Percentiles rank a stretch among this genome's conserved stretches.
These are phyloP conservation scores for Hippocampus abdominalis DNA, from an alignment of 2,113 vertebrate species.

Conservation along the genomic window DNA sequence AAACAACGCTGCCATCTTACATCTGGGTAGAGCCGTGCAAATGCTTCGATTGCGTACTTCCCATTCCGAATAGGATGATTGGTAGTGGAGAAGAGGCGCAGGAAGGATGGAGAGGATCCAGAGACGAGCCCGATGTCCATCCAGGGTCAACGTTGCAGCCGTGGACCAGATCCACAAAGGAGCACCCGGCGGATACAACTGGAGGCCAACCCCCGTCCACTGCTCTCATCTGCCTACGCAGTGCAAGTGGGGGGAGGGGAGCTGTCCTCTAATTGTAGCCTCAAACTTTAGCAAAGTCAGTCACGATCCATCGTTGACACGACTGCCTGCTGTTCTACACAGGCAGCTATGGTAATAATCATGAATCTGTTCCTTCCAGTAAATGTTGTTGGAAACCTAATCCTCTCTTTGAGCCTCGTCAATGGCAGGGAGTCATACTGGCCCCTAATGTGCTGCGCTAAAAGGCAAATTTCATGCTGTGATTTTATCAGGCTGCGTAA, in stretches of 20 bases:
- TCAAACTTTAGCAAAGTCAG: slow-evolving; percentile 30
- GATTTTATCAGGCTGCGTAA: slow-evolving; percentile 61
- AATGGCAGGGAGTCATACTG: slow-evolving; percentile 13
- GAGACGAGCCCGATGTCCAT: slow-evolving; percentile 26
- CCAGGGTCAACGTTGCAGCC: slow-evolving; percentile 41
- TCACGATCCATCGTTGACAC: slow-evolving; percentile 3
- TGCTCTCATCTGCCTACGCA: slow-evolving; percentile 40
- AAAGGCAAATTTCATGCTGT: slow-evolving; percentile 55
- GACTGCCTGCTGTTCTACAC: slow-evolving; percentile 18
- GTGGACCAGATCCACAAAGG: slow-evolving; percentile 20
- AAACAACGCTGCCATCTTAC: slow-evolving; percentile 5
- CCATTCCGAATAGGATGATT: slow-evolving; percentile 3
- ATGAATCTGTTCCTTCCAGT: slow-evolving; percentile 7
- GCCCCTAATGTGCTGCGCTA: slow-evolving; percentile 37
- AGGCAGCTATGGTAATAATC: not conserved
- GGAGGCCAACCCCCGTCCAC: slow-evolving; percentile 35
- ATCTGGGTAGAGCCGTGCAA: not conserved
- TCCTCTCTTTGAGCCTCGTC: slow-evolving; percentile 15
- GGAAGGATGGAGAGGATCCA: slow-evolving; percentile 36
- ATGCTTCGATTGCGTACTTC: not conserved
- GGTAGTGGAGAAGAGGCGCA: too few relatives aligned
- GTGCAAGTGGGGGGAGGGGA: slow-evolving; percentile 47
- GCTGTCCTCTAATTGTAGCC: slow-evolving; percentile 17
- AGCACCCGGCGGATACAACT: slow-evolving; percentile 38
- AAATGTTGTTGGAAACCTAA: slow-evolving; percentile 16